phyloP scores from a whole-genome alignment of 2,797 vertebrate species.

The Eulemur mongoz region DNA sequence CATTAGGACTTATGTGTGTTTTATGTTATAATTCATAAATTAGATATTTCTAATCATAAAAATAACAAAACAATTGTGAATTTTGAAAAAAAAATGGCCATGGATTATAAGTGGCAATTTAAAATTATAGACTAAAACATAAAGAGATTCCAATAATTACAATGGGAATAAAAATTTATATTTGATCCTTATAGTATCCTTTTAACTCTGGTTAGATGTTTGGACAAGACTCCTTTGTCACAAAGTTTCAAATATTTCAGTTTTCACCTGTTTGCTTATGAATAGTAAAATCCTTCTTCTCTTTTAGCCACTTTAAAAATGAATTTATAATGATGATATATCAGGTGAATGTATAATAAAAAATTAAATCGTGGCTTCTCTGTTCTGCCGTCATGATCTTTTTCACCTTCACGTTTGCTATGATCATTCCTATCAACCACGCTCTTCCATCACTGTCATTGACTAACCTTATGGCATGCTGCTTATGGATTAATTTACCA shows the following conservation, averaged over 20 bases:
- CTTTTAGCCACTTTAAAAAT: neutral
- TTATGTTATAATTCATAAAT: neutral
- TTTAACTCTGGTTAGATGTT: neutral
- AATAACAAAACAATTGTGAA: neutral
- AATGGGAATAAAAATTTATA: neutral
- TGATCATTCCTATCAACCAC: slow-evolving; percentile 62
- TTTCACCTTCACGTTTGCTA: slow-evolving; percentile 71
- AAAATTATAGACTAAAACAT: neutral
- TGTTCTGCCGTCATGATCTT: neutral
- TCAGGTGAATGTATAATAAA: neutral
- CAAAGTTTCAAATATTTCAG: neutral
- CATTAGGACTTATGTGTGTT: neutral
- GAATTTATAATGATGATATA: neutral
- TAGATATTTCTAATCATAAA: neutral
- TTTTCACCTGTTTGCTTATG: neutral
- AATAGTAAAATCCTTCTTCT: neutral
- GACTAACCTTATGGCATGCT: slow-evolving; percentile 76
- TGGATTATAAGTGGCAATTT: neutral
- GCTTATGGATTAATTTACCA: slow-evolving; percentile 81
- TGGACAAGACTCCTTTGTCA: neutral
- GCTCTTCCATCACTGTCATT: slow-evolving; percentile 77
- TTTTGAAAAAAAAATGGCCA: neutral
- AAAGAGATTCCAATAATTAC: neutral
- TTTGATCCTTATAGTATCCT: neutral
- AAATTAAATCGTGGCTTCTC: neutral